Evolutionary conservation across 2,888 invertebrate species (phyloP).

Genomic region (Notodonta dromedarius): DNA sequence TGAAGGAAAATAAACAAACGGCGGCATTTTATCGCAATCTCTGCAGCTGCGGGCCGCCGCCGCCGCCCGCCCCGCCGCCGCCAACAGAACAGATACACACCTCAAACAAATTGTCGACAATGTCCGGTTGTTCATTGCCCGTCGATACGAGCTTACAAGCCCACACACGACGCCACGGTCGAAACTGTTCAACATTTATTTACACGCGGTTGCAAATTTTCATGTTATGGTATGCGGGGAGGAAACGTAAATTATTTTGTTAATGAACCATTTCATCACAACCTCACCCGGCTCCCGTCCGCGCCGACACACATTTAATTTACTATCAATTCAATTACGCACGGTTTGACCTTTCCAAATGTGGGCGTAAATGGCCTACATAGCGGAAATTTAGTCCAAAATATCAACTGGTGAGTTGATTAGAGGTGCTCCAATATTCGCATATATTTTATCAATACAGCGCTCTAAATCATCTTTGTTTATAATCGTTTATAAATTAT

Average conservation of each 20-base stretch:
- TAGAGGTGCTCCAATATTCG: background rate
- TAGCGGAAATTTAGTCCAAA: conserved; percentile 12
- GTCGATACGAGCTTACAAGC: conserved; percentile 22
- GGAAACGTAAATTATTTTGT: conserved; percentile 10
- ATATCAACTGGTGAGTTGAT: conserved; percentile 6
- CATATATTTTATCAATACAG: no score
- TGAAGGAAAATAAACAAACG: conserved; percentile 44
- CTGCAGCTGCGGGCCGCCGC: conserved; percentile 35
- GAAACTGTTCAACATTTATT: conserved; percentile 1
- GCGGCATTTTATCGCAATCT: conserved; percentile 42
- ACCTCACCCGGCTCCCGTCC: background rate
- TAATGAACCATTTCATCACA: conserved; percentile 1
- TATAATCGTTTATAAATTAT: background rate
- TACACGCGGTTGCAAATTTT: background rate
- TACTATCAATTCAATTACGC: conserved; percentile 20
- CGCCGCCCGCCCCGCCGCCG: conserved; percentile 20
- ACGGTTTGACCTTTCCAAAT: conserved; percentile 16
- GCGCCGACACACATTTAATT: conserved; percentile 7
- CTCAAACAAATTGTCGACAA: conserved; percentile 49
- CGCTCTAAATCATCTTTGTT: background rate
- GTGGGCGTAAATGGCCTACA: conserved; percentile 19
- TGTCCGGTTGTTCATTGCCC: conserved; percentile 32
- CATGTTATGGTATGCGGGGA: conserved; percentile 1
- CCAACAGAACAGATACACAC: conserved; percentile 25
- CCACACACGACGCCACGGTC: conserved; percentile 2